Conservation (phyloP, 2,113 vertebrate species). For the Vulpes lagopus region DNA sequence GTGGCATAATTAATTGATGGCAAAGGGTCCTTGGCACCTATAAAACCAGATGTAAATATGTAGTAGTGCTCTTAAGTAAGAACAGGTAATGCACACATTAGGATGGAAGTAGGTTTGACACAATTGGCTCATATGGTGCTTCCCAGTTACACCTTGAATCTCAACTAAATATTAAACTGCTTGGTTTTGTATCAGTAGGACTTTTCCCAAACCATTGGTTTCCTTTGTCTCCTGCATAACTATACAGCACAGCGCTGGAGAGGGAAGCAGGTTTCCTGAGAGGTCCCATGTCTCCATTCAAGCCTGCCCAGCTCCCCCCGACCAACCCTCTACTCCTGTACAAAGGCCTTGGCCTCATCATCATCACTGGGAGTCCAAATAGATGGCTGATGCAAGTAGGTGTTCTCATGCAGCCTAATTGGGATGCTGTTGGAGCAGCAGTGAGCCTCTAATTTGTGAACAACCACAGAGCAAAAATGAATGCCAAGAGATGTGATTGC, state of each 20-base stretch:
- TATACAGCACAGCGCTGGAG: not conserved
- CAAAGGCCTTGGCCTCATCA: rapidly evolving
- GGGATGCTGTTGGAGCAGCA: not conserved
- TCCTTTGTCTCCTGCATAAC: not conserved
- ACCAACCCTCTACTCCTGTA: not conserved
- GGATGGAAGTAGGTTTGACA: not conserved
- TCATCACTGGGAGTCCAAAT: not conserved
- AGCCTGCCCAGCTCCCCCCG: not conserved
- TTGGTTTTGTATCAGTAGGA: not conserved
- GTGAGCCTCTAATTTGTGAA: not conserved
- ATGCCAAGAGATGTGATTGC: not conserved
- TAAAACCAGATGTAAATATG: not conserved
- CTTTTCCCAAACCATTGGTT: not conserved
- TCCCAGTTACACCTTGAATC: not conserved
- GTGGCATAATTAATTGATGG: not conserved
- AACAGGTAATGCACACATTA: not conserved
- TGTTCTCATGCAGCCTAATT: rapidly evolving
- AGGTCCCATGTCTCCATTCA: not conserved
- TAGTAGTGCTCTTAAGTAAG: not conserved
- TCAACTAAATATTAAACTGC: not conserved
- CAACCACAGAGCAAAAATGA: not conserved
- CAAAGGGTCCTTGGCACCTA: not conserved
- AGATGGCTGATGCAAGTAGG: not conserved
- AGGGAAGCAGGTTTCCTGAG: not conserved
- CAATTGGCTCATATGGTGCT: not conserved